These are phyloP conservation scores for Diplodus sargus DNA, from an alignment of 2,797 vertebrate genomes.

Conservation along the genomic window DNA sequence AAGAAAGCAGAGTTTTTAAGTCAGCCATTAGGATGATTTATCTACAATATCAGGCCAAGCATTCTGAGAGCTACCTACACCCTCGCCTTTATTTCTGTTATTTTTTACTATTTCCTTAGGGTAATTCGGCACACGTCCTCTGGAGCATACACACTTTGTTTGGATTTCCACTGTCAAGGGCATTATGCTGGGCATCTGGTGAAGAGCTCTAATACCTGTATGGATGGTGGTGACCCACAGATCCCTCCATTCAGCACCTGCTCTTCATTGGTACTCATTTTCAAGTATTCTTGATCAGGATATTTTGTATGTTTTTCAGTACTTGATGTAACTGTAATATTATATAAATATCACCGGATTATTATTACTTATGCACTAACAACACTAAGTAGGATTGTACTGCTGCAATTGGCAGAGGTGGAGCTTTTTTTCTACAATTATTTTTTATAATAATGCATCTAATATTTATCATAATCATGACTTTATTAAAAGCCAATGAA, in stretches of 20 bases:
- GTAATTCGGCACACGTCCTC: conserved; percentile 81
- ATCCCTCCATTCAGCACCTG: background rate
- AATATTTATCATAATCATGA: background rate
- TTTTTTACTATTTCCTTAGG: conserved; percentile 79
- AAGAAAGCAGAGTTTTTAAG: conserved; percentile 83
- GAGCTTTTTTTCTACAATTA: background rate
- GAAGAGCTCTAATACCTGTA: conserved; percentile 38
- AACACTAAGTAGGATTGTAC: background rate
- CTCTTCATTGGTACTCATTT: too few species aligned
- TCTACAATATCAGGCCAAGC: conserved; percentile 71
- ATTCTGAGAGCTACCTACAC: conserved; percentile 79
- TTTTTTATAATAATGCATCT: background rate
- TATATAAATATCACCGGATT: too few species aligned
- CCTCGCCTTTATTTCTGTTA: conserved; percentile 81
- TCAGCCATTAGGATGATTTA: conserved; percentile 86
- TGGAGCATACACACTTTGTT: conserved; percentile 71
- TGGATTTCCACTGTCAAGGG: conserved; percentile 80
- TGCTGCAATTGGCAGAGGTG: background rate
- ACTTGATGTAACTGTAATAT: background rate
- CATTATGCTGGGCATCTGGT: conserved; percentile 66
- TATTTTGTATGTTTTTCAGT: background rate
- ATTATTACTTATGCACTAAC: too few species aligned
- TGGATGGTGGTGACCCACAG: conserved; percentile 20
- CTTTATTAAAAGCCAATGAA: background rate
- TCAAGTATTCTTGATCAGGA: too few species aligned